Evolutionary conservation across 2,888 invertebrate genomes (phyloP).

Genomic region (Erpobdella octoculata): DNA sequence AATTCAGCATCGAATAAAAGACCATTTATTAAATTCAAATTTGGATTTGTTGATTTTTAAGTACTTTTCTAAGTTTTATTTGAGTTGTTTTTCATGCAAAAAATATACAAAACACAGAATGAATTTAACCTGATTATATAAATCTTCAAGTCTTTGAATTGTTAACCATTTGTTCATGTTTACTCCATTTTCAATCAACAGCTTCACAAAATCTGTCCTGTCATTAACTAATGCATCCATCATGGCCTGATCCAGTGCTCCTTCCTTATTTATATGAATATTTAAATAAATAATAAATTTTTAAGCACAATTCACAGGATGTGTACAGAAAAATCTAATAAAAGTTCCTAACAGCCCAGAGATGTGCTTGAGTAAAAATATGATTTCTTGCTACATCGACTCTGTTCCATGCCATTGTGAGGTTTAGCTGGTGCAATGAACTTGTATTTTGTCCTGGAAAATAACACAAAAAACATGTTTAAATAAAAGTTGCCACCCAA

Average conservation of each 20-base stretch:
- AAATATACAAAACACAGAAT: no score
- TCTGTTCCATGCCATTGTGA: slow-evolving; percentile 93
- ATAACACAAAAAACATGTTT: not conserved
- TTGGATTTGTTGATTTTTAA: no score
- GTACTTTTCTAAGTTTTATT: no score
- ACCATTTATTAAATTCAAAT: no score
- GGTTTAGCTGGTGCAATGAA: slow-evolving; percentile 83
- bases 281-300: not conserved
- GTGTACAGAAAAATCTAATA: no score
- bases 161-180: slow-evolving; percentile 95
- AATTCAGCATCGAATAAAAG: not conserved
- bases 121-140: slow-evolving; percentile 73
- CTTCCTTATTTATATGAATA: slow-evolving; percentile 52
- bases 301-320: no score
- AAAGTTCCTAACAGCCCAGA: slow-evolving; percentile 80
- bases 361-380: slow-evolving; percentile 92
- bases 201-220: slow-evolving; percentile 91
- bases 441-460: slow-evolving; percentile 52
- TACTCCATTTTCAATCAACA: slow-evolving; percentile 91
- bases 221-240: slow-evolving; percentile 96
- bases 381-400: slow-evolving; percentile 94
- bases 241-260: slow-evolving; percentile 93
- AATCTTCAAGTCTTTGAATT: slow-evolving; percentile 84
- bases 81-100: not conserved
- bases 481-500: no score